Evolutionary conservation across 2,113 vertebrate genomes (phyloP).

Genomic region (Perognathus longimembris): DNA sequence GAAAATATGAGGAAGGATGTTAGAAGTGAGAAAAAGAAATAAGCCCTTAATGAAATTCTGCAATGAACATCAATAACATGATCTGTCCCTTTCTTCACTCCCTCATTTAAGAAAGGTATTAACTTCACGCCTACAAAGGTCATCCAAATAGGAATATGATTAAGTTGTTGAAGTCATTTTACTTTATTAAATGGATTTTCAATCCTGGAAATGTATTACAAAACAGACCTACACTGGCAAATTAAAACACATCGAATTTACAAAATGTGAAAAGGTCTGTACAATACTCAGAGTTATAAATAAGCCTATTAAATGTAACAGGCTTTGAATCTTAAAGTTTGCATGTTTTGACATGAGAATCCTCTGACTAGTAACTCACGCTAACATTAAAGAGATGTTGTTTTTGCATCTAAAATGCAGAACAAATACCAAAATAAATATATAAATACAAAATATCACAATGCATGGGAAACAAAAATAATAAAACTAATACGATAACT

Average conservation of each 20-base stretch:
- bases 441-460: constrained; percentile 66
- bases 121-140: constrained; percentile 68
- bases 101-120: constrained; percentile 59
- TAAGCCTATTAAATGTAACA: constrained; percentile 67
- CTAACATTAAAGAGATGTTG: constrained; percentile 35
- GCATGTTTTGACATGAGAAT: constrained; percentile 59
- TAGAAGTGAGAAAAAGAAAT: constrained; percentile 38
- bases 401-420: constrained; percentile 56
- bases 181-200: constrained; percentile 51
- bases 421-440: constrained; percentile 59
- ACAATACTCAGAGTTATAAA: constrained; percentile 59
- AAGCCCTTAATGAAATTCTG: neutral
- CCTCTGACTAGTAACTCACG: constrained; percentile 56
- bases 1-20: neutral
- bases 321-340: constrained; percentile 59
- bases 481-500: constrained; percentile 86
- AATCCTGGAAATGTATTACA: constrained; percentile 60
- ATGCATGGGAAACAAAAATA: no score
- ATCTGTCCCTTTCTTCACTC: constrained; percentile 27
- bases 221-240: constrained; percentile 44
- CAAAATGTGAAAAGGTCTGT: constrained; percentile 68
- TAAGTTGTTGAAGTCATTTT: constrained; percentile 66
- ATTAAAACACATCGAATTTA: constrained; percentile 70
- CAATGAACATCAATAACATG: neutral
- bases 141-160: constrained; percentile 56